Base-by-base conservation (phyloP, 2,113 vertebrate species). In the Sarotherodon lohbergeri region DNA sequence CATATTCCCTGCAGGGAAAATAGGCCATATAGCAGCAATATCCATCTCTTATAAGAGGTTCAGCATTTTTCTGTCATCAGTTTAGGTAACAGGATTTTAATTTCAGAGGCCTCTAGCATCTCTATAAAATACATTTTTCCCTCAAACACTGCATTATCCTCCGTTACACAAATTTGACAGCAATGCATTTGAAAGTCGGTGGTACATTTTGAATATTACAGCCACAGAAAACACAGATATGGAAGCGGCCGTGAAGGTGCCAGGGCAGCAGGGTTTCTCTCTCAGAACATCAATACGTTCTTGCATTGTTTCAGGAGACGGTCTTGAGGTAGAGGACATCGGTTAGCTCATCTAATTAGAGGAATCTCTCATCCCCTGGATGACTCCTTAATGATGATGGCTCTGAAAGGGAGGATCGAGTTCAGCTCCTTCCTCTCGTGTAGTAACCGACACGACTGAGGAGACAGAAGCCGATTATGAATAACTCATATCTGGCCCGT, bases 351-450 rank as follows among this genome's bases (percentile, higher is more conserved):
- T 83, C 22, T 52, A 50, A 85, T 84, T 36, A 46, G 54, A 86
- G 22, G 22, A 87, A 73, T 36, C 71, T 34, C 57, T 93, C 93
- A 98, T 97, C 93, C 96, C 92, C 96, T 68, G 50, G 59, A 87
- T 4, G 82, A 84, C 87, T 96, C 97, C 90, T 91, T 92, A 5
- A 78, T 87, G 83, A 91, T 89, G 76, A 92, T 73, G 90, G 84
- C 16, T 95, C 93, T 96, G 92, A 97, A 85, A 66, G 98, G 97
- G 85, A 99, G 95, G 94, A 99, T 90, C 54, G 59, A 96, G 93
- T 96, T 97, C 95, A 99, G 96, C 94, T 99, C 98, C 94, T 94
- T 97, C 88, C 92, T 97, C 81, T 92, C 92, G 88, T 12, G 93
- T 87, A 99, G 95, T 84, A 94, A 89, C 50, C 91, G 95, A 95